Conservation (phyloP, 2,888 invertebrate species). For the Platycheirus albimanus region DNA sequence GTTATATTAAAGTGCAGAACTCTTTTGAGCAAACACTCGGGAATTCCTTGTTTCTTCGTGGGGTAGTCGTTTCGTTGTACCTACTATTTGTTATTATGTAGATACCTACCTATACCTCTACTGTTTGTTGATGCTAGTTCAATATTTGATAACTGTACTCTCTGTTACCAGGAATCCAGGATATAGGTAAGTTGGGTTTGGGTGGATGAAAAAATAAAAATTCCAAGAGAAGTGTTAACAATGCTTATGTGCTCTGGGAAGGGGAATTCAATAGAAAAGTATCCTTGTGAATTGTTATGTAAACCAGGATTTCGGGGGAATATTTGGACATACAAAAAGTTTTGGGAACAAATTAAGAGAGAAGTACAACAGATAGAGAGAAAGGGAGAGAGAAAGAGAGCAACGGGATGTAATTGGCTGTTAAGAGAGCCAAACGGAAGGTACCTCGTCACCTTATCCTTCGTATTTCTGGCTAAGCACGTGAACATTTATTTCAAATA, state of each 20-base stretch:
- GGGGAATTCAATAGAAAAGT: constrained; percentile 16
- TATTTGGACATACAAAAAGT: constrained; percentile 2
- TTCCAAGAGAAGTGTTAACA: constrained; percentile 18
- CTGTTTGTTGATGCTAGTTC: constrained; percentile 13
- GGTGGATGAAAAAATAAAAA: too few relatives aligned
- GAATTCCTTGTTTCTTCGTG: constrained; percentile 51
- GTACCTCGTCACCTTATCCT: too few relatives aligned
- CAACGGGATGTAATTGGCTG: too few relatives aligned
- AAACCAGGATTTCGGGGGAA: background rate
- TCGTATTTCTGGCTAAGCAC: too few relatives aligned
- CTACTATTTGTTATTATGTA: background rate
- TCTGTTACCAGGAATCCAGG: constrained; percentile 31
- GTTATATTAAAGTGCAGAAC: constrained; percentile 31
- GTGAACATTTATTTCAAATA: too few relatives aligned
- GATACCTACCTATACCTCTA: background rate
- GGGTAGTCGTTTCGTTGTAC: constrained; percentile 31
- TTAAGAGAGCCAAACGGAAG: too few relatives aligned
- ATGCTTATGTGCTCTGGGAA: constrained; percentile 2
- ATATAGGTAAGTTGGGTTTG: constrained; percentile 15
- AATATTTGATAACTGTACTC: constrained; percentile 40
- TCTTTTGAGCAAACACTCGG: constrained; percentile 29
- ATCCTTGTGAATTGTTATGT: background rate
- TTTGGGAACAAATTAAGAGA: constrained; percentile 17
- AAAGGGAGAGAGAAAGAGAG: background rate
- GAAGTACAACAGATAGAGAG: background rate